Base-by-base conservation (phyloP, 1,140 invertebrate species). In the Popillia japonica region DNA sequence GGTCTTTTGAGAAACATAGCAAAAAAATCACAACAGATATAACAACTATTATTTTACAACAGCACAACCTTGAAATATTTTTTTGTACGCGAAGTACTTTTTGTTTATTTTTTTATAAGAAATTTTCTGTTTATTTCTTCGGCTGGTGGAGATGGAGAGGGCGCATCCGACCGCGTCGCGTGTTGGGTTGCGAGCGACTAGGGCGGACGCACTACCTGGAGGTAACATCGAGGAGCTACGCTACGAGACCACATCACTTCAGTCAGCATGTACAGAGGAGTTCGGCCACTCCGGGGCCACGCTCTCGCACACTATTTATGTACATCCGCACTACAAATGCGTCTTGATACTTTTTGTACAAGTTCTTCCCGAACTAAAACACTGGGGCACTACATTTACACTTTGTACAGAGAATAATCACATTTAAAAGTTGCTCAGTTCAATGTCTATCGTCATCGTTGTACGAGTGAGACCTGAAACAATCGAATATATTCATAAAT, bases 321-420 rank as follows among this genome's bases (percentile, higher is more conserved):
- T 86, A 84, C 84, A 86, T 81, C 83, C 82, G 83, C 84, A 85
- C 85, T 82, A 82, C 27, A 79, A 81, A 76, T 82, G 83, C 83
- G 82, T 85, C 83, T 68, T 86, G 85, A 86, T 86, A 86, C 85
- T 86, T 86, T 68, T 86, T 86, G 84, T 86, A 86, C 86, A 86
- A 86, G 84, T 86, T 82, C 84, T 83, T 85, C 82, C 82, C 83
- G 79, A 85, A 84, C 82, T 84, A 86, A 74, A 83, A 86, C 84
- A 87, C 86, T 85, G 86, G 84, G 85, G 82, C 84, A 86, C 86
- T 87, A 87, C 86, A 87, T 87, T 86, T 87, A 87, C 86, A 87
- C 85, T 87, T 87, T 87, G 86, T 87, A 87, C 86, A 87, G 82
- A 84, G 83, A 85, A 85, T 85, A 87, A 87, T 87, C 86, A 87